Evolutionary conservation across 2,888 invertebrate species (phyloP).

Genomic region (Yponomeuta evonymella): DNA sequence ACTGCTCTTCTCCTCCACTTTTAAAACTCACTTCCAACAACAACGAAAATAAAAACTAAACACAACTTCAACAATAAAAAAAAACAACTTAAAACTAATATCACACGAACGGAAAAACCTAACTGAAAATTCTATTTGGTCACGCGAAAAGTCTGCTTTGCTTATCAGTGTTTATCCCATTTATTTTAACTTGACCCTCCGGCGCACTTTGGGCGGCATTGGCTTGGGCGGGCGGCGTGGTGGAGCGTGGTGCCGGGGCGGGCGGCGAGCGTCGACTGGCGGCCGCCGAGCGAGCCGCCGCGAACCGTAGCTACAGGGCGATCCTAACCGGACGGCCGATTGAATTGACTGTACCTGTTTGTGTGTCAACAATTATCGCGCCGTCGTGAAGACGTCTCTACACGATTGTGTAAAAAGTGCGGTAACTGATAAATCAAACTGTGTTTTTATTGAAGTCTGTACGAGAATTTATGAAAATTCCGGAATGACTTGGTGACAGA

Average conservation of each 20-base stretch:
- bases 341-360: neutral
- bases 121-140: constrained; percentile 1
- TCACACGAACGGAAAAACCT: constrained; percentile 44
- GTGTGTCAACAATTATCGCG: neutral
- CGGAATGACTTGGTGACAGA: too few species aligned
- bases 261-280: constrained; percentile 16
- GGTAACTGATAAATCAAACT: too few species aligned
- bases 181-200: constrained; percentile 63
- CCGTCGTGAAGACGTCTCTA: neutral
- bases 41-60: neutral
- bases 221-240: constrained; percentile 24
- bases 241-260: constrained; percentile 15
- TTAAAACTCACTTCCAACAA: constrained; percentile 18
- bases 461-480: too few species aligned
- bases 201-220: constrained; percentile 56
- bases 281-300: neutral
- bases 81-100: constrained; percentile 56
- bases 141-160: constrained; percentile 24
- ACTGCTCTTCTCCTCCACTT: neutral
- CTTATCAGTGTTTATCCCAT: constrained; percentile 37
- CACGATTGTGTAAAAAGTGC: too few species aligned
- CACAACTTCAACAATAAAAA: constrained; percentile 34
- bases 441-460: too few species aligned
- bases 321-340: neutral
- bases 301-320: neutral